phyloP scores from a whole-genome alignment of 2,113 vertebrate species.

The Vulpes vulpes region DNA sequence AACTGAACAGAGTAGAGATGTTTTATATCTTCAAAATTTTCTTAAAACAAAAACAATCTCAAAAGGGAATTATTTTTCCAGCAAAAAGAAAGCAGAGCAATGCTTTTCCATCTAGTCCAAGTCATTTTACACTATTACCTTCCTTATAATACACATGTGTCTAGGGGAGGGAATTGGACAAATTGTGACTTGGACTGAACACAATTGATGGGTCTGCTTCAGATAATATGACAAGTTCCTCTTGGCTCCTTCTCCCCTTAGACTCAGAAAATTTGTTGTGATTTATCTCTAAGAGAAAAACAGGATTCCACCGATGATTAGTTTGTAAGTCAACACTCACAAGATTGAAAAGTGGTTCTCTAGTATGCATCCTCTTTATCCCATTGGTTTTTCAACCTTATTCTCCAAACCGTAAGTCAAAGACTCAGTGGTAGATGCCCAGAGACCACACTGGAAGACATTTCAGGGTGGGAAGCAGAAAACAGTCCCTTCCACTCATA shows the following conservation, averaged over 20 bases:
- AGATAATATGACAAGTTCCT: not conserved
- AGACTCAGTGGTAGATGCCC: not conserved
- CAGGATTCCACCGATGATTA: not conserved
- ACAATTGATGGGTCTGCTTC: not conserved
- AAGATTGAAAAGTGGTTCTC: not conserved
- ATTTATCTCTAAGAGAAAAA: not conserved
- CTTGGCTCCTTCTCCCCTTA: not conserved
- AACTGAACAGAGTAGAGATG: not conserved
- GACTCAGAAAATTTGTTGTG: not conserved
- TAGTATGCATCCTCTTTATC: not conserved
- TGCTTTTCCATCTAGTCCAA: not conserved
- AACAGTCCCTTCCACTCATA: not conserved
- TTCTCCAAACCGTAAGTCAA: constrained; percentile 8
- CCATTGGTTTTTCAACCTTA: not conserved
- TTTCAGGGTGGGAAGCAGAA: not conserved
- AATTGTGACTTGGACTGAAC: not conserved
- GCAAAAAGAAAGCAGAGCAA: not conserved
- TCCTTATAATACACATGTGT: not conserved
- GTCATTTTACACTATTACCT: not conserved
- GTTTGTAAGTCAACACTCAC: not conserved
- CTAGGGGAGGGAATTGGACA: not conserved
- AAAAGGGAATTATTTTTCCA: not conserved
- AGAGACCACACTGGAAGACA: not conserved
- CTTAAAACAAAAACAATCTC: constrained; percentile 7
- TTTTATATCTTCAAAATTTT: not conserved